Conservation (phyloP, 2,888 invertebrate genomes). For the Scaptomyza flava region DNA sequence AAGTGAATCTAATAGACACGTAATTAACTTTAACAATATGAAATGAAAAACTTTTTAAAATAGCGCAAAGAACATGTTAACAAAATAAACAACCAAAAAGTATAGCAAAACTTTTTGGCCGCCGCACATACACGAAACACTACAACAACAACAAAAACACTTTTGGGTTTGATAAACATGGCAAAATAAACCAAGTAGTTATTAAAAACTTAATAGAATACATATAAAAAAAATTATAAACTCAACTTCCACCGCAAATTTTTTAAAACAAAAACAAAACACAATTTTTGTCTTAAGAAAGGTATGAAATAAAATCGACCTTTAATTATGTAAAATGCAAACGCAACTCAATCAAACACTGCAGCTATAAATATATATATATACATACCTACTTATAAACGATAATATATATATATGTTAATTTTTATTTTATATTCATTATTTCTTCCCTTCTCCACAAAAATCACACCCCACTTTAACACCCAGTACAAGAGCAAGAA, state of each 20-base stretch:
- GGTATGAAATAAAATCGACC: constrained; percentile 55
- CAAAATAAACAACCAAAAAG: constrained; percentile 56
- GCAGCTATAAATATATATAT: constrained; percentile 58
- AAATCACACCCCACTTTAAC: constrained; percentile 29
- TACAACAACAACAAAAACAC: constrained; percentile 28
- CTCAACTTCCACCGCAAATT: constrained; percentile 80
- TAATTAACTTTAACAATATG: constrained; percentile 65
- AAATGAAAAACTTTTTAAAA: constrained; percentile 52
- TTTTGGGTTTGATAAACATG: constrained; percentile 73
- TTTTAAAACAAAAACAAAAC: constrained; percentile 67
- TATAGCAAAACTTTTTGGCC: constrained; percentile 67
- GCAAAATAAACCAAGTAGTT: constrained; percentile 67
- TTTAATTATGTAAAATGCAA: constrained; percentile 69
- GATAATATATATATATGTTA: constrained; percentile 38
- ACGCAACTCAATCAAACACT: constrained; percentile 73
- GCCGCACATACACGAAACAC: constrained; percentile 35
- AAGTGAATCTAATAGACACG: constrained; percentile 76
- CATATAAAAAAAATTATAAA: constrained; percentile 68
- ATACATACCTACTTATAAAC: constrained; percentile 52
- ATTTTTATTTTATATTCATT: constrained; percentile 42
- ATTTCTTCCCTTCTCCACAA: constrained; percentile 17
- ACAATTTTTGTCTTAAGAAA: constrained; percentile 79
- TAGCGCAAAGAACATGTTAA: constrained; percentile 42
- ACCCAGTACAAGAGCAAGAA: constrained; percentile 63
- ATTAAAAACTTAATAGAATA: constrained; percentile 60